Evolutionary conservation across 2,113 vertebrate genomes (phyloP).

Genomic region (Gadus macrocephalus): DNA sequence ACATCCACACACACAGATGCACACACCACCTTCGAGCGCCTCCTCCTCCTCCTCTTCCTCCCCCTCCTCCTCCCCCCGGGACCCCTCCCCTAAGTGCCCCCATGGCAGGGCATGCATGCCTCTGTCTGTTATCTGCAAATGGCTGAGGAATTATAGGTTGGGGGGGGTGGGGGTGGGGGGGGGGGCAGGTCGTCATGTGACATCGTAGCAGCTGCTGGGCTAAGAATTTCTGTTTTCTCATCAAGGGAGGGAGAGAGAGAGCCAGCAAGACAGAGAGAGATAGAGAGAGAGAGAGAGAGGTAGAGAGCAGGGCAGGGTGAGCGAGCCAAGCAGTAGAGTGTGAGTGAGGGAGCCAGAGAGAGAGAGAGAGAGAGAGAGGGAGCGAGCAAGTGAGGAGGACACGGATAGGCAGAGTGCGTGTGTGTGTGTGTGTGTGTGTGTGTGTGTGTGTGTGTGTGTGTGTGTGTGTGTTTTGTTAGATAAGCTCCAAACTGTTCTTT

Average conservation of each 20-base stretch:
- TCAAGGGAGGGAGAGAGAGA: slow-evolving; percentile 47
- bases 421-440: too few relatives aligned
- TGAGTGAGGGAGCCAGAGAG: slow-evolving; percentile 3
- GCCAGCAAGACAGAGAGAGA: slow-evolving; percentile 3
- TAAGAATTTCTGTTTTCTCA: slow-evolving; percentile 73
- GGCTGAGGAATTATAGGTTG: slow-evolving; percentile 68
- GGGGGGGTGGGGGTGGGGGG: slow-evolving; percentile 25
- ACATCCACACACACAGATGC: slow-evolving; percentile 6
- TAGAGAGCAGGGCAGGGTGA: slow-evolving; percentile 25
- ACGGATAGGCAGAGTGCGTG: neutral
- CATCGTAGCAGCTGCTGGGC: slow-evolving; percentile 73
- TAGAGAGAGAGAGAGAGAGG: slow-evolving; percentile 18
- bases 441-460: neutral
- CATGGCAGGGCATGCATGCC: slow-evolving; percentile 60
- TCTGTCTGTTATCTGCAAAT: slow-evolving; percentile 69
- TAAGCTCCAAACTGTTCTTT: slow-evolving; percentile 46
- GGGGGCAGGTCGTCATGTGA: slow-evolving; percentile 55
- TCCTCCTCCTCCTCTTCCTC: neutral
- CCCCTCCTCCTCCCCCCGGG: slow-evolving; percentile 1
- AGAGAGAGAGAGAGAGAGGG: slow-evolving; percentile 18
- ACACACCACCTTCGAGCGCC: slow-evolving; percentile 11
- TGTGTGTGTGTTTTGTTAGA: slow-evolving; percentile 48
- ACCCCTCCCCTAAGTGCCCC: slow-evolving; percentile 41
- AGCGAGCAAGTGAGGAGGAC: slow-evolving; percentile 4
- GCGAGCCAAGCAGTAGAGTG: slow-evolving; percentile 56